Evolutionary conservation across 2,888 invertebrate species (phyloP).

Genomic region (Lasioglossum figueresi): DNA sequence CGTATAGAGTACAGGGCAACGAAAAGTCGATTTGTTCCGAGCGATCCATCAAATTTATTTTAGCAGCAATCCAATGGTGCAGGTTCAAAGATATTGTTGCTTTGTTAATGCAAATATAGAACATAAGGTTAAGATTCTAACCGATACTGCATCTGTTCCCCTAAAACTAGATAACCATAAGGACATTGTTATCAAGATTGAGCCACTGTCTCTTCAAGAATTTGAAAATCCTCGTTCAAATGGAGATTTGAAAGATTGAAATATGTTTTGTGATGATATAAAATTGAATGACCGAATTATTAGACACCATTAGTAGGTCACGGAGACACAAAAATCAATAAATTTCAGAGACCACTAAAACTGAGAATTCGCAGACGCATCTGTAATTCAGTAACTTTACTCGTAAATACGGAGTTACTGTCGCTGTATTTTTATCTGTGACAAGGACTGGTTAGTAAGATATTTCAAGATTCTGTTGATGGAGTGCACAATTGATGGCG

Average conservation of each 20-base stretch:
- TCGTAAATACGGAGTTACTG: background rate
- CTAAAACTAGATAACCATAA: background rate
- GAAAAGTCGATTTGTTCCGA: background rate
- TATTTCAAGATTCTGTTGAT: background rate
- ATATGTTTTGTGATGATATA: background rate
- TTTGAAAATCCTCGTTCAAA: background rate
- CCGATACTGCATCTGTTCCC: too few species aligned
- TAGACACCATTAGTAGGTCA: background rate
- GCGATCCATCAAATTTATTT: background rate
- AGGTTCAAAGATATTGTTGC: background rate
- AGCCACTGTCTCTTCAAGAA: background rate
- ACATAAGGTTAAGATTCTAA: too few species aligned
- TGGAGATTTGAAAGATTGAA: background rate
- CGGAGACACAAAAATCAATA: background rate
- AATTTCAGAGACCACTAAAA: background rate
- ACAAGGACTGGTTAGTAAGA: background rate
- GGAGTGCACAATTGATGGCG: background rate
- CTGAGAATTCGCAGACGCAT: background rate
- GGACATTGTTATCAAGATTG: background rate
- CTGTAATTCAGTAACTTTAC: background rate
- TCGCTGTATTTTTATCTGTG: background rate
- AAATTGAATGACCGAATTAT: too few species aligned
- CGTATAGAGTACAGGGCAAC: background rate
- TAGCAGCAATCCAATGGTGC: background rate
- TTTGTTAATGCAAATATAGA: too few species aligned